These are phyloP conservation scores for Drosophila sp. DNA, from an alignment of 1,140 invertebrate species.

Conservation along the genomic window DNA sequence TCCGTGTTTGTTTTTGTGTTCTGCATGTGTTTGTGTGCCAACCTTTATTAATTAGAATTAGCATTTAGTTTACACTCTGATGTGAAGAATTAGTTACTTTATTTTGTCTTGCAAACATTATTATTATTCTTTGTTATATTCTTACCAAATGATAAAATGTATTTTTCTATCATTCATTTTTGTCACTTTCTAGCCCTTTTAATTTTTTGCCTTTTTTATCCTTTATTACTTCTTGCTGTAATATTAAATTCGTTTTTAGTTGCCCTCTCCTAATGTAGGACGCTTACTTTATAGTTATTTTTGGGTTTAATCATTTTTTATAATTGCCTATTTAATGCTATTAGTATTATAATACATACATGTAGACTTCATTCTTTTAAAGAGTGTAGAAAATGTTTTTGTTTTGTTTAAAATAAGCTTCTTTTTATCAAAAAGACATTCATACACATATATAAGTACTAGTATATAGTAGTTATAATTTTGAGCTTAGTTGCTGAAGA, in stretches of 20 bases:
- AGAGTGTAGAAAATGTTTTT: constrained; percentile 84
- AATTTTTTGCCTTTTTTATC: constrained; percentile 13
- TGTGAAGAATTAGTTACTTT: constrained; percentile 70
- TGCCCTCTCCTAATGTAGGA: constrained; percentile 80
- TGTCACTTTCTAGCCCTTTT: not conserved
- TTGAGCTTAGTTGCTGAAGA: constrained; percentile 73
- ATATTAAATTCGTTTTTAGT: constrained; percentile 80
- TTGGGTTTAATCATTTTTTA: constrained; percentile 54
- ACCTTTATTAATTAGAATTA: constrained; percentile 68
- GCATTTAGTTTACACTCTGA: constrained; percentile 71
- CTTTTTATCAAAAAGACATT: constrained; percentile 84
- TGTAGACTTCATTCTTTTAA: constrained; percentile 83
- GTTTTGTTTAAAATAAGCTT: constrained; percentile 77
- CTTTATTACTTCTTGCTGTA: constrained; percentile 48
- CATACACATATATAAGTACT: constrained; percentile 70
- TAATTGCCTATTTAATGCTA: constrained; percentile 80
- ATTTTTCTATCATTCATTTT: constrained; percentile 23
- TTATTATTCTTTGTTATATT: constrained; percentile 46
- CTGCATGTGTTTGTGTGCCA: constrained; percentile 56
- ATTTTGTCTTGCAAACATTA: constrained; percentile 64
- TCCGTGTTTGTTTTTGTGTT: constrained; percentile 45
- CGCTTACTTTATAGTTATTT: constrained; percentile 70
- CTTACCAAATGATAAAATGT: constrained; percentile 59
- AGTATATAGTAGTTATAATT: constrained; percentile 70
- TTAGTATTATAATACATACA: constrained; percentile 79